phyloP scores from a whole-genome alignment of 64 coral and sea anemone genomes.

The Orbicella faveolata region DNA sequence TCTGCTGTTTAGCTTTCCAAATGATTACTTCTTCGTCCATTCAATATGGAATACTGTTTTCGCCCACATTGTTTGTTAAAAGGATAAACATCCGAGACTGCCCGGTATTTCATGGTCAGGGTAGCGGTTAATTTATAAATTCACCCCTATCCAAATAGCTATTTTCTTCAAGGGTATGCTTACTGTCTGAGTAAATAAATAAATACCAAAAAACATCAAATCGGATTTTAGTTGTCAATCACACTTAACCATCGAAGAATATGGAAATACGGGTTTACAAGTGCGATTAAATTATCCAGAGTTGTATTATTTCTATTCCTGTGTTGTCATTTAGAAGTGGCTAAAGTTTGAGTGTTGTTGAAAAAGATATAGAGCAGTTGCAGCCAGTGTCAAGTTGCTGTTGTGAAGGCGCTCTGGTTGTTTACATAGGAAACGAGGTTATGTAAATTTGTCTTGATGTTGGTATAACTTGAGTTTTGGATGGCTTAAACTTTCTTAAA shows the following conservation, averaged over 20 bases:
- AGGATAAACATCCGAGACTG: conserved; percentile 24
- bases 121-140: conserved; percentile 21
- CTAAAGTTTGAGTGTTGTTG: background rate
- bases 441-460: conserved; percentile 2
- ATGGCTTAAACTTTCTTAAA: background rate
- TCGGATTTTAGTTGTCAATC: conserved; percentile 30
- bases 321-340: conserved; percentile 30
- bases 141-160: background rate
- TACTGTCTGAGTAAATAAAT: conserved; percentile 4
- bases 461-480: background rate
- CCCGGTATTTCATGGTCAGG: conserved; percentile 23
- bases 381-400: background rate
- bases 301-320: background rate
- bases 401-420: background rate
- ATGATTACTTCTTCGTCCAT: background rate
- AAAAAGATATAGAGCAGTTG: conserved; percentile 16
- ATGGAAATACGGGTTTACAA: background rate
- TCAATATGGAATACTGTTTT: background rate
- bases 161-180: conserved; percentile 8
- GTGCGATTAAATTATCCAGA: conserved; percentile 9
- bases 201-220: conserved; percentile 22
- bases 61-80: conserved; percentile 14
- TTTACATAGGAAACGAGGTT: conserved; percentile 10
- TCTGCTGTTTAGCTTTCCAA: conserved; percentile 2
- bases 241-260: background rate